Conservation (phyloP, 2,888 invertebrate genomes). For the Stictocephala bisonia region DNA sequence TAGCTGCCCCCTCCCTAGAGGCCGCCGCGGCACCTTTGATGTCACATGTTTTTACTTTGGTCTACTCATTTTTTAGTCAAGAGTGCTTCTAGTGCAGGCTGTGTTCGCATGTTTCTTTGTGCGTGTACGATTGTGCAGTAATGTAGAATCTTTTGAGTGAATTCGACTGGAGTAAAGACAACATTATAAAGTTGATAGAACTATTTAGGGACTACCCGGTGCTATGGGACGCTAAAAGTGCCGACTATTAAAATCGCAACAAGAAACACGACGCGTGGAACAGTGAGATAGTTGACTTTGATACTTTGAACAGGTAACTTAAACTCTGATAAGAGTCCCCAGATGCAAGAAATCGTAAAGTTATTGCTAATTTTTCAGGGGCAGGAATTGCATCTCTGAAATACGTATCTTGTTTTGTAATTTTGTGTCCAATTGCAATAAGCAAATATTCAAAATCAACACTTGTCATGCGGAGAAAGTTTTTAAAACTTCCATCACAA, state of each 20-base stretch:
- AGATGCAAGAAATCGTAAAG: constrained; percentile 51
- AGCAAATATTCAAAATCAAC: constrained; percentile 25
- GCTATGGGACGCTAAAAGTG: too few species aligned
- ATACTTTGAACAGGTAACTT: constrained; percentile 50
- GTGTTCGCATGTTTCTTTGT: constrained; percentile 8
- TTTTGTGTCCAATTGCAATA: constrained; percentile 21
- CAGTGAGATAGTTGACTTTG: constrained; percentile 43
- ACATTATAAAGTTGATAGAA: too few species aligned
- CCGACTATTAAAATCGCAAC: too few species aligned
- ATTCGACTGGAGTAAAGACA: constrained; percentile 1
- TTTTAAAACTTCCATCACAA: too few species aligned
- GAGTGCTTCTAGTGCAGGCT: constrained; percentile 25
- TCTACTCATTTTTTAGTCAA: constrained; percentile 8
- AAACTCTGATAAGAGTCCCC: constrained; percentile 51
- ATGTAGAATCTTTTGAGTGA: constrained; percentile 11
- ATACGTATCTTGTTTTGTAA: constrained; percentile 21
- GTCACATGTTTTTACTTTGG: constrained; percentile 8
- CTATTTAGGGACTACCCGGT: too few species aligned
- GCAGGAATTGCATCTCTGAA: constrained; percentile 46
- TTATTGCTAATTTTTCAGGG: constrained; percentile 48
- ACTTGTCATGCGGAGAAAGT: too few species aligned
- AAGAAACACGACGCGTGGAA: too few species aligned
- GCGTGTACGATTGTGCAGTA: constrained; percentile 25
- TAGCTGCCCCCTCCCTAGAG: constrained; percentile 6
- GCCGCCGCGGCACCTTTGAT: constrained; percentile 21